phyloP scores from a whole-genome alignment of 2,113 vertebrate species.

The Lanius collurio region DNA sequence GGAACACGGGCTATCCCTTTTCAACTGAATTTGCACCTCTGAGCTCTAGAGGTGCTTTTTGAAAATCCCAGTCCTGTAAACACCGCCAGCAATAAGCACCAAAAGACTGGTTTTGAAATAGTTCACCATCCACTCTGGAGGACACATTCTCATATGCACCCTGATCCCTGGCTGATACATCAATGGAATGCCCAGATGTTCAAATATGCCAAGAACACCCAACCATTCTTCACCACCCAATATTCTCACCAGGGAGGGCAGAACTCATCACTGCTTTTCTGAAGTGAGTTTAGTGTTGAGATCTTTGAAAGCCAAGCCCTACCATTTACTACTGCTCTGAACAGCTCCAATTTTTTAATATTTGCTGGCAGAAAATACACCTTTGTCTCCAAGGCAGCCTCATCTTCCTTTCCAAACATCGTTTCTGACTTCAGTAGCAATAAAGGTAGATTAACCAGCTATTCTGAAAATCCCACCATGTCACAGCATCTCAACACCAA shows the following conservation, averaged over 20 bases:
- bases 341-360: neutral
- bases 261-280: neutral
- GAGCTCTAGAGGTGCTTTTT: neutral
- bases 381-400: neutral
- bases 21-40: neutral
- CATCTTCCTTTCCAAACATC: neutral
- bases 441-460: neutral
- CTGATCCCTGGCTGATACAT: neutral
- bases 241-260: neutral
- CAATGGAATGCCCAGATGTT: neutral
- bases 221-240: neutral
- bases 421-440: neutral
- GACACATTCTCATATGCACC: neutral
- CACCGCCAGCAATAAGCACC: neutral
- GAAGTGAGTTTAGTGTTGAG: neutral
- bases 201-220: neutral
- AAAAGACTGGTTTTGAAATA: neutral
- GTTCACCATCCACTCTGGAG: neutral
- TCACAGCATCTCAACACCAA: slow-evolving; percentile 21
- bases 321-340: neutral
- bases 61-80: neutral
- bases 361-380: neutral
- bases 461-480: slow-evolving; percentile 22
- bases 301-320: neutral
- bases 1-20: neutral